These are phyloP conservation scores for Craseonycteris thonglongyai DNA, from an alignment of 2,113 vertebrate genomes.

Conservation along the genomic window DNA sequence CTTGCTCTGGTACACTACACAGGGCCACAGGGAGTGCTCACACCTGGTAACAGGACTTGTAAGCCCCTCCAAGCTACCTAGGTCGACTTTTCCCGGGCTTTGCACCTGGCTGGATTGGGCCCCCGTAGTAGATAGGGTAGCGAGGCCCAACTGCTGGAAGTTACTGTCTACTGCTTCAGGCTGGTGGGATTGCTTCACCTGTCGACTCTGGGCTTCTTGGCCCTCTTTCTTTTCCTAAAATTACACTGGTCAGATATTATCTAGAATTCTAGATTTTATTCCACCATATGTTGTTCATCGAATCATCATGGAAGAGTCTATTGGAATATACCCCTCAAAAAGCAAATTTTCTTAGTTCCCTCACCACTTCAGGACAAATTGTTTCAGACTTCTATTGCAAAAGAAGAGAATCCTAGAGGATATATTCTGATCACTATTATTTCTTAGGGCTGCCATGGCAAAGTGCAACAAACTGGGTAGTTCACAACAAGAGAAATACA, in stretches of 20 bases:
- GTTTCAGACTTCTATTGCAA: neutral
- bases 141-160: neutral
- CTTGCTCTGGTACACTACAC: neutral
- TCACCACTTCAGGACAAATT: neutral
- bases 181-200: fast-evolving
- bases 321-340: neutral
- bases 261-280: neutral
- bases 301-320: neutral
- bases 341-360: neutral
- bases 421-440: neutral
- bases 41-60: neutral
- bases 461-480: neutral
- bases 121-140: neutral
- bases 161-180: neutral
- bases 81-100: neutral
- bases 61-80: neutral
- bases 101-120: neutral
- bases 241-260: too few species aligned
- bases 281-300: neutral
- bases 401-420: neutral
- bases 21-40: neutral
- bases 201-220: neutral
- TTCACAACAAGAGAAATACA: neutral
- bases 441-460: neutral
- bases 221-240: neutral